Base-by-base conservation (phyloP, 2,113 vertebrate genomes). In the Perccottus glenii region DNA sequence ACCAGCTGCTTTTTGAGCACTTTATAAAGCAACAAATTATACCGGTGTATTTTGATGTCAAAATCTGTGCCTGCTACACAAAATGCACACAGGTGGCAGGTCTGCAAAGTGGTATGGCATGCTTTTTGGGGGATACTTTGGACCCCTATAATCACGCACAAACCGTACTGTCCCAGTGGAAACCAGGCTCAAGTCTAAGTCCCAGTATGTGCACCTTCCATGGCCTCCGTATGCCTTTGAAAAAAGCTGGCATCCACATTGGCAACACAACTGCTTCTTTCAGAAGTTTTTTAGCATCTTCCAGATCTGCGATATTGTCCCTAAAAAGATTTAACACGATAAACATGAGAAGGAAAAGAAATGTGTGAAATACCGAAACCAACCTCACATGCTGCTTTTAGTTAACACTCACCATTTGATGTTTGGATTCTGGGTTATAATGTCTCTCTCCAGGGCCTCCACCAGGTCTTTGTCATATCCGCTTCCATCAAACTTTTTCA, bases 191-290 rank as follows among this genome's bases (percentile, higher is more conserved):
- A 6, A 8, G 0, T 53, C 5, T 52, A 10, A 7, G 6, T 32
- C 38, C 11, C 10, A 3, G 4, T 58, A 79, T 3, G 36, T n/a
- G 14, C 93, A 96, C 98, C 93, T 99, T 99, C 97, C 98, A 99
- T 0, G 96, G 98, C 82, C 98, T 93, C 67, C 98, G 91, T 80
- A 99, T 99, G 86, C 98, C 98, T 86, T 98, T 98, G 90, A 99
- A 99, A 87, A 99, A 99, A 14, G 97, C 96, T 0, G 98, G 98
- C 96, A 99, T 99, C 98, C 97, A 99, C 96, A 99, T 98, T 0
- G 98, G 97, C 82, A 99, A 87, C 52, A 99, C 97, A 9, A 99
- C 97, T 0, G 97, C 98, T 90, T 99, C 96, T 77, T 99, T 98
- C 67, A 99, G 89, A 50, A 99, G 93, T 78, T 96, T 98, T 86